These are phyloP conservation scores for Potamilus streckersoni DNA, from an alignment of 1,140 invertebrate species.

Conservation along the genomic window DNA sequence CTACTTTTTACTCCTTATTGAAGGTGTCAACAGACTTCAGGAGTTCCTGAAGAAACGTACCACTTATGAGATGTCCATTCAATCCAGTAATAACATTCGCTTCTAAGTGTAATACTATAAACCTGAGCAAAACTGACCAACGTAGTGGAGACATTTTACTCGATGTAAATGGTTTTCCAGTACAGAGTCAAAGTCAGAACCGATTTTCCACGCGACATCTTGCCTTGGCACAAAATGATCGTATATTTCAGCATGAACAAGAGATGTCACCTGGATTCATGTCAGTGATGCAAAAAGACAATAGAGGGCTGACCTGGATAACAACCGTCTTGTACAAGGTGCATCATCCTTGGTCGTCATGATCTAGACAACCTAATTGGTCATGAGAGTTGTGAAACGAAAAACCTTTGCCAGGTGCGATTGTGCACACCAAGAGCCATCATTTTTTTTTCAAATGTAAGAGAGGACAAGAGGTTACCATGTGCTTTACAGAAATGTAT, in stretches of 20 bases:
- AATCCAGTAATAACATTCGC: slow-evolving; percentile 38
- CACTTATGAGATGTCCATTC: slow-evolving; percentile 37
- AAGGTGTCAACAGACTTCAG: slow-evolving; percentile 43
- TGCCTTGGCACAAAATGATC: slow-evolving; percentile 44
- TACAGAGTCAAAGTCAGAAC: slow-evolving; percentile 55
- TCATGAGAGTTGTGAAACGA: too few relatives aligned
- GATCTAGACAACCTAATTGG: neutral
- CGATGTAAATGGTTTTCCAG: slow-evolving; percentile 41
- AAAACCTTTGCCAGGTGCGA: too few relatives aligned
- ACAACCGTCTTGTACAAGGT: slow-evolving; percentile 8
- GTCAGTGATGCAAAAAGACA: slow-evolving; percentile 49
- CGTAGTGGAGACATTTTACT: slow-evolving; percentile 12
- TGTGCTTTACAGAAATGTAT: slow-evolving; percentile 21
- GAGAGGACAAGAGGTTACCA: too few relatives aligned
- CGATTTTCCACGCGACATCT: slow-evolving; percentile 29
- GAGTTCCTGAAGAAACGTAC: slow-evolving; percentile 37
- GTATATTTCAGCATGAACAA: slow-evolving; percentile 50
- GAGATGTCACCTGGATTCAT: slow-evolving; percentile 46
- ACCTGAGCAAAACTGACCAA: slow-evolving; percentile 34
- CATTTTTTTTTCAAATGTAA: too few relatives aligned
- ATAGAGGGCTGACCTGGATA: slow-evolving; percentile 19
- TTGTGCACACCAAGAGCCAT: too few relatives aligned
- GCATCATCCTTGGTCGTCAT: slow-evolving; percentile 14
- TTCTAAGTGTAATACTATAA: slow-evolving; percentile 45
- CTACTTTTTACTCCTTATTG: slow-evolving; percentile 60